phyloP scores from a whole-genome alignment of 2,888 invertebrate genomes.

The Arenicola marina region DNA sequence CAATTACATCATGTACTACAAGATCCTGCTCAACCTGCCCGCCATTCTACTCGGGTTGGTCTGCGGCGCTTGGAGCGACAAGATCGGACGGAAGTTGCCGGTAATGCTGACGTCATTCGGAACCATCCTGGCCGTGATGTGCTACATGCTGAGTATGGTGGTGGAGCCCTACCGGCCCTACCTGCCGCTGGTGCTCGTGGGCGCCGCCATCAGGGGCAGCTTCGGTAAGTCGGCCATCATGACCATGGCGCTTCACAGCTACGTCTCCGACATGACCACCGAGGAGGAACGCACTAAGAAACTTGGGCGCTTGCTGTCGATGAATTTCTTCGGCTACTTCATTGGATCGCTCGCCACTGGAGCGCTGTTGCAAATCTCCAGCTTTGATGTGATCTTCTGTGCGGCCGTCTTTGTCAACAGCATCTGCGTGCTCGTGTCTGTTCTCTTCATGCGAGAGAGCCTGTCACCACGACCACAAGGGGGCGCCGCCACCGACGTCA shows the following conservation, averaged over 20 bases:
- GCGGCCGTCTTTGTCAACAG: conserved; percentile 47
- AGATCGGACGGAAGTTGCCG: conserved; percentile 51
- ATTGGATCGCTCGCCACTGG: conserved; percentile 49
- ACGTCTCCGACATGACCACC: conserved; percentile 54
- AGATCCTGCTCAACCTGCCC: conserved; percentile 56
- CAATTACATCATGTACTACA: conserved; percentile 51
- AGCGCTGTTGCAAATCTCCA: conserved; percentile 42
- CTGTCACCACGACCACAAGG: neutral
- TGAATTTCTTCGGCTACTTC: conserved; percentile 59
- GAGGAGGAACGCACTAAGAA: conserved; percentile 48
- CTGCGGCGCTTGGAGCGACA: conserved; percentile 60
- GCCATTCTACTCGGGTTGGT: conserved; percentile 56
- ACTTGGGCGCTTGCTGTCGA: conserved; percentile 53
- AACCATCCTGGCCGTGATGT: conserved; percentile 49
- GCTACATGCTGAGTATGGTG: conserved; percentile 45
- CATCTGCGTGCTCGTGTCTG: conserved; percentile 42
- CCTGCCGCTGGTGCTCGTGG: conserved; percentile 47
- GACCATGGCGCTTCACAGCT: conserved; percentile 60
- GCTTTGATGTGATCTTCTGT: conserved; percentile 41
- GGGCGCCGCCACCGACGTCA: neutral
- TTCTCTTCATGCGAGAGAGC: conserved; percentile 46
- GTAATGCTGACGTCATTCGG: conserved; percentile 57
- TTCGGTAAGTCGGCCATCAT: conserved; percentile 60
- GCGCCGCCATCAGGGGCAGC: conserved; percentile 51
- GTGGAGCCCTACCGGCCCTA: conserved; percentile 8